A percentile compares a stretch with the other conserved stretches of the same genome.
These are phyloP conservation scores for Prochilodus magdalenae DNA, from an alignment of 2,113 vertebrate genomes.

Conservation along the genomic window DNA sequence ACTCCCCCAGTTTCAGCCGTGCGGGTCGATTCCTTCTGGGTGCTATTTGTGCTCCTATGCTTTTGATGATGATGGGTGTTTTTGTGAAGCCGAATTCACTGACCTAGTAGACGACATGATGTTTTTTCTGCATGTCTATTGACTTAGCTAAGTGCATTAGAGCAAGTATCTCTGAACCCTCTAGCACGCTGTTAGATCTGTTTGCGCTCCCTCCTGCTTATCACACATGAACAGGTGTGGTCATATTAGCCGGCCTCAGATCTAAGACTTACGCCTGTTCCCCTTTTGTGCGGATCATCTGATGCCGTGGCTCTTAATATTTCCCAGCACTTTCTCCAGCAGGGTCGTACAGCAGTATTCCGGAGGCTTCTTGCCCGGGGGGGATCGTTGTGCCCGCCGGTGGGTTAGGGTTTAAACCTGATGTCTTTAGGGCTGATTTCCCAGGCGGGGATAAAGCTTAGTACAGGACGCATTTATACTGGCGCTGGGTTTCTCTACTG, in stretches of 20 bases:
- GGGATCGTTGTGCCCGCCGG: too few species aligned
- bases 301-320: conserved; percentile 10
- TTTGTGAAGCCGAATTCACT: too few species aligned
- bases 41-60: too few species aligned
- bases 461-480: background rate
- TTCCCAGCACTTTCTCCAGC: background rate
- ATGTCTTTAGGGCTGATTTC: background rate
- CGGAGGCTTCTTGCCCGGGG: too few species aligned
- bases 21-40: too few species aligned
- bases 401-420: background rate
- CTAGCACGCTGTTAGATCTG: background rate
- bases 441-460: background rate
- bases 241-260: conserved; percentile 1
- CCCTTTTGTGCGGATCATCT: conserved; percentile 23
- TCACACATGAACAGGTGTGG: conserved; percentile 33
- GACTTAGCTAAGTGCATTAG: background rate
- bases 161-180: conserved; percentile 1
- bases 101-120: too few species aligned
- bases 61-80: too few species aligned
- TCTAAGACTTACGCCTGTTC: conserved; percentile 23
- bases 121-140: too few species aligned
- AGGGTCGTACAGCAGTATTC: background rate
- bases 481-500: background rate
- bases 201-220: conserved; percentile 18
- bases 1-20: too few species aligned